These are phyloP conservation scores for Lissonota sp. DNA, from an alignment of 2,888 invertebrate genomes.

Conservation along the genomic window DNA sequence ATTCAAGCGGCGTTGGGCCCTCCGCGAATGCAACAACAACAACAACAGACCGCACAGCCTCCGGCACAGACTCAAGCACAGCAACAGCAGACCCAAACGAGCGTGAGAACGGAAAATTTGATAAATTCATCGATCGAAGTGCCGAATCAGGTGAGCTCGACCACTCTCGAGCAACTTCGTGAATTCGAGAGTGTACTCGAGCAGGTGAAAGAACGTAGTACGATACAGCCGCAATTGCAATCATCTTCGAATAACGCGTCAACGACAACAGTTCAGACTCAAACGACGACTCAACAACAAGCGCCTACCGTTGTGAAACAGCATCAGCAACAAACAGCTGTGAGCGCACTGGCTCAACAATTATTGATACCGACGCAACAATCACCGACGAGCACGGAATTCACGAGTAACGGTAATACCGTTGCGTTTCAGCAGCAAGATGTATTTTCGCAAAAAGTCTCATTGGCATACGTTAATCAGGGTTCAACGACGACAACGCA, in stretches of 20 bases:
- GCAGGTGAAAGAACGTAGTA: slow-evolving; percentile 91
- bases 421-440: slow-evolving; percentile 77
- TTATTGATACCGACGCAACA: slow-evolving; percentile 76
- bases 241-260: slow-evolving; percentile 69
- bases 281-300: slow-evolving; percentile 74
- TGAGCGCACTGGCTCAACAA: slow-evolving; percentile 77
- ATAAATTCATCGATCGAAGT: slow-evolving; percentile 78
- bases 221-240: slow-evolving; percentile 85
- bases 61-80: slow-evolving; percentile 82
- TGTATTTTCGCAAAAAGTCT: slow-evolving; percentile 84
- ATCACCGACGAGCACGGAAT: slow-evolving; percentile 72
- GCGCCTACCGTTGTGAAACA: slow-evolving; percentile 65
- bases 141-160: slow-evolving; percentile 87
- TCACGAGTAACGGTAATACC: slow-evolving; percentile 74
- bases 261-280: slow-evolving; percentile 78
- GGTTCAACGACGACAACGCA: slow-evolving; percentile 74
- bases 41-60: slow-evolving; percentile 84
- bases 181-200: slow-evolving; percentile 93
- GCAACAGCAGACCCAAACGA: slow-evolving; percentile 86
- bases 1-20: slow-evolving; percentile 79
- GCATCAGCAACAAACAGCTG: slow-evolving; percentile 73
- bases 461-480: slow-evolving; percentile 85
- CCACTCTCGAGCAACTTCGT: slow-evolving; percentile 90
- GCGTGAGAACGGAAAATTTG: slow-evolving; percentile 70
- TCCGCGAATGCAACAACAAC: slow-evolving; percentile 76